A percentile compares a stretch with the other conserved stretches of the same genome.
These are phyloP conservation scores for Ichneumoninae sp. DNA, from an alignment of 2,888 invertebrate genomes.

Conservation along the genomic window DNA sequence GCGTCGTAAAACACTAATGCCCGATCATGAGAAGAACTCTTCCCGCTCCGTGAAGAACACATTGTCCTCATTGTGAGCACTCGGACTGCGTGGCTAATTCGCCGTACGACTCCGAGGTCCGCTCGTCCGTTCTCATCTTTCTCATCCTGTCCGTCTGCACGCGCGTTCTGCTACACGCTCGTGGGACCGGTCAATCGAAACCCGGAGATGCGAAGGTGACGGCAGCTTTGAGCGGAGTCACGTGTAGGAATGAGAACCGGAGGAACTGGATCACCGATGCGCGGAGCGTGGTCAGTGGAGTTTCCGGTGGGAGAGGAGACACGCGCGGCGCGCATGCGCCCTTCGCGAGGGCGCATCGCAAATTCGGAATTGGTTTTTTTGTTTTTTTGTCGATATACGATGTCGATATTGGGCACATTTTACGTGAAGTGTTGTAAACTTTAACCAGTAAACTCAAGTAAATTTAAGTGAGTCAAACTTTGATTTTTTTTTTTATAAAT, in stretches of 20 bases:
- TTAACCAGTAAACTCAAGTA: too few species aligned
- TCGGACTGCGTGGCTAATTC: constrained; percentile 75
- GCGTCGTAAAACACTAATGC: constrained; percentile 83
- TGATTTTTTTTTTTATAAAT: too few species aligned
- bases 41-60: constrained; percentile 67
- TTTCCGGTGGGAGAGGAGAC: constrained; percentile 20
- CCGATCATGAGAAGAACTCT: constrained; percentile 80
- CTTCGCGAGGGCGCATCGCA: not conserved
- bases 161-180: constrained; percentile 18
- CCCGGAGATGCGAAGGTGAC: constrained; percentile 3
- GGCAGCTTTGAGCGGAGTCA: not conserved
- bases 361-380: not conserved
- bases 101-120: constrained; percentile 64
- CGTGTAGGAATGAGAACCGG: not conserved
- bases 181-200: constrained; percentile 56
- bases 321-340: not conserved
- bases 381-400: not conserved
- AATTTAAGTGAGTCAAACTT: too few species aligned
- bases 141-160: constrained; percentile 37
- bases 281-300: constrained; percentile 2
- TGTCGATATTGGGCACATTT: not conserved
- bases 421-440: too few species aligned
- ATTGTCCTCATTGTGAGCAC: constrained; percentile 73
- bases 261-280: not conserved
- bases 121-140: constrained; percentile 54